phyloP scores from a whole-genome alignment of 2,888 invertebrate species.

The Megastigmus dorsalis region DNA sequence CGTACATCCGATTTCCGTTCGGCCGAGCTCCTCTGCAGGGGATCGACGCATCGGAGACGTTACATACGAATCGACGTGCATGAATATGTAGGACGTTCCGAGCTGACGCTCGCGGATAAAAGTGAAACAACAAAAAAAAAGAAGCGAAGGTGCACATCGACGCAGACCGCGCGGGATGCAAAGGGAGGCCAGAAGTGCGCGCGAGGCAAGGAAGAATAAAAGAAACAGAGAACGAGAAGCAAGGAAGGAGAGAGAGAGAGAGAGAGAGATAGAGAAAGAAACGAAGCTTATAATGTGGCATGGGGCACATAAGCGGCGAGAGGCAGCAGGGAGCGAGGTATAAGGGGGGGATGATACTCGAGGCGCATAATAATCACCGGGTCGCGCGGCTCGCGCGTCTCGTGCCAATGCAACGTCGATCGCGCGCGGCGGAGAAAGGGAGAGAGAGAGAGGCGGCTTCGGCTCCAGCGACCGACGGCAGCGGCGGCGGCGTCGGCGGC shows the following conservation, averaged over 20 bases:
- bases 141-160: not conserved
- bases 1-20: not conserved
- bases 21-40: not conserved
- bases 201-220: not conserved
- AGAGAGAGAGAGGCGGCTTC: constrained; percentile 21
- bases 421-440: no score
- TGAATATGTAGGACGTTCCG: constrained; percentile 71
- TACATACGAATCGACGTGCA: constrained; percentile 68
- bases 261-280: not conserved
- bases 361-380: constrained; percentile 68
- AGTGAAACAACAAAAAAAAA: not conserved
- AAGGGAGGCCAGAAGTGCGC: not conserved
- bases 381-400: constrained; percentile 68
- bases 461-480: constrained; percentile 37
- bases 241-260: not conserved
- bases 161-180: not conserved
- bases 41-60: constrained; percentile 59
- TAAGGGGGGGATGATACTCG: constrained; percentile 57
- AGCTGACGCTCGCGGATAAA: constrained; percentile 5
- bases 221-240: not conserved
- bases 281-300: constrained; percentile 13
- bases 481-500: no score
- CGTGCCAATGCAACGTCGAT: constrained; percentile 15
- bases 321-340: no score
- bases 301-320: no score